Evolutionary conservation across 2,797 vertebrate species (phyloP).

Genomic region (Sylvilagus floridanus): DNA sequence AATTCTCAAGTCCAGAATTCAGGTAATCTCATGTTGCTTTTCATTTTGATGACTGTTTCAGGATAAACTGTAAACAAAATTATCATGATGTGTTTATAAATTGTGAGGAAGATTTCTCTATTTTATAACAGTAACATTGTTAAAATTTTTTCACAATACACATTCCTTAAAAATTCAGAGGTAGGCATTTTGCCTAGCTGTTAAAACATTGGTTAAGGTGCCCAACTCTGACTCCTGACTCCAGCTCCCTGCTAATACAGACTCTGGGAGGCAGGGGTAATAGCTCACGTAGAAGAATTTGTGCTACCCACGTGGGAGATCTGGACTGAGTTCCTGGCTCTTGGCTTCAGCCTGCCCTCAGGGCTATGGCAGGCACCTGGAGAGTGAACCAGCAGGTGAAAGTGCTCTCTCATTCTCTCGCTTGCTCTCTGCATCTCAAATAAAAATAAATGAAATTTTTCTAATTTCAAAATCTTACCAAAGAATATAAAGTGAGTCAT

Average conservation of each 20-base stretch:
- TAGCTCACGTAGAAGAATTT: no score
- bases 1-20: slow-evolving; percentile 25
- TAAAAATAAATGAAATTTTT: not conserved
- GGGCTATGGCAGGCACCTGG: no score
- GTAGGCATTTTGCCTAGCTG: no score
- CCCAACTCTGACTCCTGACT: no score
- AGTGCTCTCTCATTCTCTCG: no score
- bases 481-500: slow-evolving; percentile 29
- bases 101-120: slow-evolving; percentile 54
- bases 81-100: slow-evolving; percentile 1
- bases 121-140: slow-evolving; percentile 55
- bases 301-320: no score
- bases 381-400: no score
- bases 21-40: not conserved
- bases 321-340: no score
- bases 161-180: not conserved
- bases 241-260: no score
- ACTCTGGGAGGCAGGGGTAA: no score
- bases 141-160: not conserved
- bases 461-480: not conserved
- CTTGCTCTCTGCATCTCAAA: not conserved
- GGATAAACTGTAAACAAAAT: slow-evolving; percentile 12
- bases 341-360: no score
- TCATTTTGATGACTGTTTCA: slow-evolving; percentile 43
- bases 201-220: no score